Base-by-base conservation (phyloP, 53 echinoderm and acorn worm genomes). In the Paracentrotus lividus region DNA sequence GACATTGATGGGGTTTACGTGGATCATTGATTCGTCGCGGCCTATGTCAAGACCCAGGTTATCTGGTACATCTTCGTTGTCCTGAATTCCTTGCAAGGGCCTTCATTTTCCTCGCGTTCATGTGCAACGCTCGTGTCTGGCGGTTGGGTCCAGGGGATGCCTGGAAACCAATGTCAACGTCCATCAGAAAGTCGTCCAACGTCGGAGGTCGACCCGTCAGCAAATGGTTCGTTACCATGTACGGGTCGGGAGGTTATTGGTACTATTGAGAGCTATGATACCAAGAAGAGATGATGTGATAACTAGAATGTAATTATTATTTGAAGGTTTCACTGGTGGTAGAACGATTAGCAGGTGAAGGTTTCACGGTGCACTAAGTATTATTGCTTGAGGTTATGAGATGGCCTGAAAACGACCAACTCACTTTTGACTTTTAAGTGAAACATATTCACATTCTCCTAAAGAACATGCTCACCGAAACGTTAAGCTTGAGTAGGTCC, bases 51-150 rank as follows among this genome's bases (percentile, higher is more conserved):
- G 93, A 78, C 72, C 69, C 55, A n/a, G 51, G 90, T 90, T 21
- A 77, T 95, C 49, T 96, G 96, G 96, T 96, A 96, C 87, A 90
- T 96, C 68, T 96, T 95, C 94, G 94, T 96, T 89, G 49, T 95
- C 24, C 93, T 96, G 72, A 96, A 95, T 90, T 95, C 96, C 34
- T 90, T 94, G 23, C 96, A 96, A 58, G 96, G 96, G 85, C 93
- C 51, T 94, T 93, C 93, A 95, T 96, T 88, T 96, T 96, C 52
- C 75, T 95, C 49, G 92, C 96, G 45, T 96, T 96, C 90, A 95
- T 93, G 38, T 92, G 92, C 78, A 96, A 96, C 60, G 42, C 34
- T 45, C 94, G 88, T 10, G 94, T 96, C 75, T 93, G 95, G 94
- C 66, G 76, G 36, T 87, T 95, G 44, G 58, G 23, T 26, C 55